Conservation (phyloP, 2,888 invertebrate species). For the Orchestes rusci region DNA sequence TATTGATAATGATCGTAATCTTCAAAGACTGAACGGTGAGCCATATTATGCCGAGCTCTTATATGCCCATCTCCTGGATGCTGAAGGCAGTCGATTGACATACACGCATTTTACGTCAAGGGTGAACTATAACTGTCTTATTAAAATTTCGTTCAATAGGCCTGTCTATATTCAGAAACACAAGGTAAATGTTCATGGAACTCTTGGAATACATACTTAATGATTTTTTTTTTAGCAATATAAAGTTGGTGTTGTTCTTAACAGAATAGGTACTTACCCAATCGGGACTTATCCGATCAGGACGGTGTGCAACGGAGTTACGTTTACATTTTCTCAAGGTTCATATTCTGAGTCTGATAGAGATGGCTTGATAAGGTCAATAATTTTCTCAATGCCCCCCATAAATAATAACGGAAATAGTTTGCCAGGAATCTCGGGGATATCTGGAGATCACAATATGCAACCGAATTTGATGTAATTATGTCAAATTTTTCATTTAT, state of each 20-base stretch:
- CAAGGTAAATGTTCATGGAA: slow-evolving; percentile 51
- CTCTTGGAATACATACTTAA: slow-evolving; percentile 1
- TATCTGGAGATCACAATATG: slow-evolving; percentile 32
- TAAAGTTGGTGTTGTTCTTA: slow-evolving; percentile 75
- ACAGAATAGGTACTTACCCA: slow-evolving; percentile 76
- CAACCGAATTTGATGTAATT: slow-evolving; percentile 31
- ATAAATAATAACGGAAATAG: slow-evolving; percentile 37
- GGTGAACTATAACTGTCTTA: slow-evolving; percentile 63
- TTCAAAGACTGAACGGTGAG: not conserved
- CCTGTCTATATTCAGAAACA: slow-evolving; percentile 70
- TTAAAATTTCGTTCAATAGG: slow-evolving; percentile 74
- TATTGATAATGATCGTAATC: slow-evolving; percentile 46
- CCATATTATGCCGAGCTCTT: slow-evolving; percentile 63
- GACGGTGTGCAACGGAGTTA: slow-evolving; percentile 61
- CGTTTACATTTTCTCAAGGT: slow-evolving; percentile 70
- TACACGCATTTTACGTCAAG: slow-evolving; percentile 76
- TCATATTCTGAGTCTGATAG: slow-evolving; percentile 59
- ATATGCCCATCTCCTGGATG: slow-evolving; percentile 74
- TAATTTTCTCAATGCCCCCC: slow-evolving; percentile 56
- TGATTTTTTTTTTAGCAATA: slow-evolving; percentile 51
- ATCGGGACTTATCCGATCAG: slow-evolving; percentile 65
- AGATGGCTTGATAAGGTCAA: slow-evolving; percentile 71
- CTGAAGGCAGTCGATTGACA: slow-evolving; percentile 70
- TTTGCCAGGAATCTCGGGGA: slow-evolving; percentile 30
- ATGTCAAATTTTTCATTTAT: not conserved